Conservation (phyloP, 2,797 vertebrate genomes). For the Bradypus variegatus region DNA sequence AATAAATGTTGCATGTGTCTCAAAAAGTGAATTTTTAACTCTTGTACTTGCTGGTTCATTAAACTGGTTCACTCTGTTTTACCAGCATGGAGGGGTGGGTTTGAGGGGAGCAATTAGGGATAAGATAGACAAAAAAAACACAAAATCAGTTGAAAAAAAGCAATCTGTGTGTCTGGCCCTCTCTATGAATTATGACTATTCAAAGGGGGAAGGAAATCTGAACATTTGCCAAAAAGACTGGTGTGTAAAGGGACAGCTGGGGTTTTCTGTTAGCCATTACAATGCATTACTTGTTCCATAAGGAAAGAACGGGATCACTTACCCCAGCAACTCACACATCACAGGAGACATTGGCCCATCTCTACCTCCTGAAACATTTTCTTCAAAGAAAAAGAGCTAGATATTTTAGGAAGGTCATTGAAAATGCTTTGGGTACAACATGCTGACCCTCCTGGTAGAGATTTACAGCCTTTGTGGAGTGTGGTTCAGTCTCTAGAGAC, state of each 20-base stretch:
- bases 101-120: constrained; percentile 50
- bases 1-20: constrained; percentile 60
- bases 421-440: constrained; percentile 54
- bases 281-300: constrained; percentile 72
- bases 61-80: constrained; percentile 59
- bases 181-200: constrained; percentile 77
- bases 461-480: constrained; percentile 21
- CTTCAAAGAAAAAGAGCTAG: constrained; percentile 67
- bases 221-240: constrained; percentile 71
- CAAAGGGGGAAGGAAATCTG: constrained; percentile 58
- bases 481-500: neutral
- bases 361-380: constrained; percentile 66
- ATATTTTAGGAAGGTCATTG: constrained; percentile 60
- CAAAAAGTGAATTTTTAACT: constrained; percentile 63
- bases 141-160: constrained; percentile 56
- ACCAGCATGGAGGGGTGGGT: neutral
- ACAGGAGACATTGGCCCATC: constrained; percentile 58
- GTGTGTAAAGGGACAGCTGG: constrained; percentile 75
- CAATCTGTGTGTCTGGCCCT: constrained; percentile 65
- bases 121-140: constrained; percentile 66
- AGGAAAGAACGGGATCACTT: constrained; percentile 61
- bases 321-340: constrained; percentile 53
- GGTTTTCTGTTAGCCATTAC: constrained; percentile 70
- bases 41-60: constrained; percentile 58
- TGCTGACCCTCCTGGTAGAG: constrained; percentile 43